Evolutionary conservation across 2,113 vertebrate genomes (phyloP).

Genomic region (Leucoraja erinaceus): DNA sequence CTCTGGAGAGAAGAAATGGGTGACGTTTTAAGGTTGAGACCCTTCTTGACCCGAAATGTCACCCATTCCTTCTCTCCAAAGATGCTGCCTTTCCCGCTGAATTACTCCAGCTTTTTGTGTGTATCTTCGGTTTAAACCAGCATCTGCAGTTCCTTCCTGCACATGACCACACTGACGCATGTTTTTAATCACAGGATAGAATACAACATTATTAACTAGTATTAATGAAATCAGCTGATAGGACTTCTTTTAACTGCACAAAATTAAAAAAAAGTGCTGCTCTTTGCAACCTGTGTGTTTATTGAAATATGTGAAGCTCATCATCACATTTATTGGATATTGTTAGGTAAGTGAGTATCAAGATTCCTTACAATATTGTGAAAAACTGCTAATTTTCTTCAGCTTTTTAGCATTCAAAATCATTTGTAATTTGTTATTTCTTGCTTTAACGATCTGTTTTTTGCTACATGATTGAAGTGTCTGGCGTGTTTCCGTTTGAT

Average conservation of each 20-base stretch:
- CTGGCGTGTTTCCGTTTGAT: background rate
- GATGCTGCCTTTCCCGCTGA: too few species aligned
- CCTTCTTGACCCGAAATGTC: too few species aligned
- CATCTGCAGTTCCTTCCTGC: too few species aligned
- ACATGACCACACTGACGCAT: background rate
- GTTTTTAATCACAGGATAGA: background rate
- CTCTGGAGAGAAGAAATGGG: too few species aligned
- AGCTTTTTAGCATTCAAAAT: background rate
- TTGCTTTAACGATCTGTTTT: background rate
- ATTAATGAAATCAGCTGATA: background rate
- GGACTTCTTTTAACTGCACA: background rate
- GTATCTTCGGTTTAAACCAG: too few species aligned
- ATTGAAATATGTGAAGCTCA: background rate
- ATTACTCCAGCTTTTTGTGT: too few species aligned
- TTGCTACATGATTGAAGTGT: background rate
- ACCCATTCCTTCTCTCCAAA: too few species aligned
- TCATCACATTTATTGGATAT: background rate
- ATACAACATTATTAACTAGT: background rate
- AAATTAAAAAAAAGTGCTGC: background rate
- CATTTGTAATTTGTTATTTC: background rate
- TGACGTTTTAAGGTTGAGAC: too few species aligned
- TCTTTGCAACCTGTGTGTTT: background rate
- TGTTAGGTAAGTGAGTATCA: background rate
- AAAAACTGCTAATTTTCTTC: background rate
- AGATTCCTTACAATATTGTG: background rate